Conservation (phyloP, 2,888 invertebrate genomes). For the Caenorhabditis sp. region DNA sequence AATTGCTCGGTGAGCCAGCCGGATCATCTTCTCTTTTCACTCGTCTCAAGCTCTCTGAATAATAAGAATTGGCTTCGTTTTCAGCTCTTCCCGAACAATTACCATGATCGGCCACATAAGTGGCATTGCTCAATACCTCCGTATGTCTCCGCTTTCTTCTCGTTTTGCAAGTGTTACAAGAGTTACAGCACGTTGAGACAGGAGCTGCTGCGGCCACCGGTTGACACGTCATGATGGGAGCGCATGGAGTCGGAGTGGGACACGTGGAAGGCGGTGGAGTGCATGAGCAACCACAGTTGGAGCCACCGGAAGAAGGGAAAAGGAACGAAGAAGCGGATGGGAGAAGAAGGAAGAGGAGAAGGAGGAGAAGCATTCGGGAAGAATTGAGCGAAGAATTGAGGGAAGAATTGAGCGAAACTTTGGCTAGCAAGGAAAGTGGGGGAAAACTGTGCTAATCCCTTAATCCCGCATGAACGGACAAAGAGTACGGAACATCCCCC, state of each 20-base stretch:
- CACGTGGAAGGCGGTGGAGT: constrained; percentile 43
- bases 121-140: constrained; percentile 57
- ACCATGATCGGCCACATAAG: constrained; percentile 55
- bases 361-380: constrained; percentile 4
- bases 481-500: background rate
- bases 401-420: background rate
- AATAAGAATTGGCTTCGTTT: background rate
- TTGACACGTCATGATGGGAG: constrained; percentile 39
- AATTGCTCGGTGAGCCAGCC: constrained; percentile 16
- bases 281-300: constrained; percentile 49
- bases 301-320: constrained; percentile 38
- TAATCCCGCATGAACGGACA: constrained; percentile 23
- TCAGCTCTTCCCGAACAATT: too few relatives aligned
- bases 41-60: constrained; percentile 2
- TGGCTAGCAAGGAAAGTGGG: background rate
- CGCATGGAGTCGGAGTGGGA: constrained; percentile 40
- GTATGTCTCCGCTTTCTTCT: constrained; percentile 2
- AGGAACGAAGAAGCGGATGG: constrained; percentile 17
- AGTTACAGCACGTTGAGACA: constrained; percentile 31
- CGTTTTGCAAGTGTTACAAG: constrained; percentile 39
- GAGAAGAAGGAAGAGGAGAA: constrained; percentile 7
- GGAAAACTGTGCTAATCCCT: constrained; percentile 49
- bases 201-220: constrained; percentile 1
- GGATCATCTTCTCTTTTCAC: constrained; percentile 11
- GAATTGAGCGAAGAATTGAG: too few relatives aligned